These are phyloP conservation scores for Phaedon cochleariae DNA, from an alignment of 2,888 invertebrate species.

Conservation along the genomic window DNA sequence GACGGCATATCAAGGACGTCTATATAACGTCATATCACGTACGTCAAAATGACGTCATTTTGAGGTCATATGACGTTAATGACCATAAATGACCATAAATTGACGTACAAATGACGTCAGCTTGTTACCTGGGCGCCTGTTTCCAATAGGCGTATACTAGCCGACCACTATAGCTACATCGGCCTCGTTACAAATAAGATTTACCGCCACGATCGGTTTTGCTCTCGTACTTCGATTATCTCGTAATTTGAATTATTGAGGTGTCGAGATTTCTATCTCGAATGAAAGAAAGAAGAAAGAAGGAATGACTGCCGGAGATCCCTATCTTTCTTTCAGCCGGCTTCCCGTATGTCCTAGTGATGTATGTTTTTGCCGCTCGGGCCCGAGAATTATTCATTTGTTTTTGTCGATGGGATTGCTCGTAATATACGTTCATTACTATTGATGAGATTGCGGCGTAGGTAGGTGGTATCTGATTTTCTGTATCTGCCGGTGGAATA, in stretches of 20 bases:
- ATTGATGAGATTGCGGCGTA: neutral
- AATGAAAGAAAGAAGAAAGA: slow-evolving; percentile 28
- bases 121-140: no score
- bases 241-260: slow-evolving; percentile 42
- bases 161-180: no score
- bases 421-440: slow-evolving; percentile 24
- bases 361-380: slow-evolving; percentile 23
- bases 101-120: no score
- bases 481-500: neutral
- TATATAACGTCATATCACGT: no score
- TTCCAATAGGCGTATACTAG: no score
- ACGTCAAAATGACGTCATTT: no score
- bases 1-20: no score
- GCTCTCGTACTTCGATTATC: slow-evolving; percentile 35
- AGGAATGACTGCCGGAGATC: slow-evolving; percentile 35
- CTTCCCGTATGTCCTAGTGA: slow-evolving; percentile 34
- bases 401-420: slow-evolving; percentile 20
- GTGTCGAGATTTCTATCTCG: slow-evolving; percentile 40
- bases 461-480: neutral
- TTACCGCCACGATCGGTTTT: slow-evolving; percentile 22
- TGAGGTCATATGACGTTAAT: no score
- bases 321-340: slow-evolving; percentile 25
- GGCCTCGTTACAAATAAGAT: slow-evolving; percentile 22
- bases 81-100: no score
- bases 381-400: slow-evolving; percentile 21